Percentiles rank a stretch among this genome's conserved stretches.
Conservation (phyloP, 2,113 vertebrate genomes). For the Tupaia chinensis region DNA sequence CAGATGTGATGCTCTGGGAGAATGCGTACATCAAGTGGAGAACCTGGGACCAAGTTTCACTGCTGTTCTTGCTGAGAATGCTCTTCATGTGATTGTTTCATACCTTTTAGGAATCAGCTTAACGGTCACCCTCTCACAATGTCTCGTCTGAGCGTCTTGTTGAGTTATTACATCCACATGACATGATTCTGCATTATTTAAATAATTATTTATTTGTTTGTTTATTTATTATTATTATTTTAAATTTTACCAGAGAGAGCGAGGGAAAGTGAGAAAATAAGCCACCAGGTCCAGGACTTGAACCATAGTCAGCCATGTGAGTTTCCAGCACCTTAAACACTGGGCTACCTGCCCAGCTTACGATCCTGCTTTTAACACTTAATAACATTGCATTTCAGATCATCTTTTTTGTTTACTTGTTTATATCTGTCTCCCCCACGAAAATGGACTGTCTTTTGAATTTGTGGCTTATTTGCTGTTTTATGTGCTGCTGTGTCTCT, state of each 20-base stretch:
- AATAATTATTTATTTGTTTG: too few relatives aligned
- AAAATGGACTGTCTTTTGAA: not conserved
- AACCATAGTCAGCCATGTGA: too few relatives aligned
- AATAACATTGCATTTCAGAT: not conserved
- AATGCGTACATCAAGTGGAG: not conserved
- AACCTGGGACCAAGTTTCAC: not conserved
- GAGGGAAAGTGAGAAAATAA: too few relatives aligned
- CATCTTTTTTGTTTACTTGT: not conserved
- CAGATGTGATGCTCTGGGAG: not conserved
- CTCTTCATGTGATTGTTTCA: not conserved
- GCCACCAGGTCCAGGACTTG: too few relatives aligned
- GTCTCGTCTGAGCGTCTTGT: not conserved
- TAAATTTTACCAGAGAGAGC: too few relatives aligned
- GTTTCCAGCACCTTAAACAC: too few relatives aligned
- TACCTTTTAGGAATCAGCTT: not conserved
- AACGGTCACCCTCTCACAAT: not conserved
- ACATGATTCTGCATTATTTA: not conserved
- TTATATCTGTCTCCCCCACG: not conserved
- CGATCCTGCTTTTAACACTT: not conserved
- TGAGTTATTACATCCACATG: not conserved
- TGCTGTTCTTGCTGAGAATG: not conserved
- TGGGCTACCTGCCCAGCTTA: too few relatives aligned
- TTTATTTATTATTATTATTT: too few relatives aligned
- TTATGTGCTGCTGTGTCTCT: not conserved
- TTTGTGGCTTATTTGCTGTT: not conserved